These are phyloP conservation scores for Brachionus plicatilis DNA, from an alignment of 1,140 invertebrate species.

Conservation along the genomic window DNA sequence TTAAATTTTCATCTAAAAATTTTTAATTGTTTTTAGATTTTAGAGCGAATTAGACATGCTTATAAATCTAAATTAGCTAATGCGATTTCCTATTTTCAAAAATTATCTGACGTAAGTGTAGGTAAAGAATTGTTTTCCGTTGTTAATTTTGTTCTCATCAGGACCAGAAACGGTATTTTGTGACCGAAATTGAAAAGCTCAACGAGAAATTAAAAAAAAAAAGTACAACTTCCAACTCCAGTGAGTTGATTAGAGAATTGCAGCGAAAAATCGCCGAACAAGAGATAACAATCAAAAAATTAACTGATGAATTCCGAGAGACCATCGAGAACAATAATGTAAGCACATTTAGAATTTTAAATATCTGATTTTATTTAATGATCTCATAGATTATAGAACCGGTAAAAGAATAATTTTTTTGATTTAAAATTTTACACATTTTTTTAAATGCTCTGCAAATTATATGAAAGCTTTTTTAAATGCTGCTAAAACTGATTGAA, in stretches of 20 bases:
- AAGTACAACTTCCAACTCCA: constrained; percentile 45
- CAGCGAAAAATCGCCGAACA: constrained; percentile 43
- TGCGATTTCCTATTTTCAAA: constrained; percentile 27
- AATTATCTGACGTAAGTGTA: not conserved
- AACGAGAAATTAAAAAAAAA: constrained; percentile 46
- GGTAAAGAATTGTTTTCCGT: not conserved
- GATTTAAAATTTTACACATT: not conserved
- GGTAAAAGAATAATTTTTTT: not conserved
- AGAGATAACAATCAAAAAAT: constrained; percentile 46
- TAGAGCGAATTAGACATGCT: constrained; percentile 30
- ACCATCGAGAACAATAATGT: constrained; percentile 45
- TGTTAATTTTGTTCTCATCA: not conserved
- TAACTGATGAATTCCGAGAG: constrained; percentile 49
- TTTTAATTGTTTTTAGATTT: constrained; percentile 11
- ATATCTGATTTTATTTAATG: not conserved
- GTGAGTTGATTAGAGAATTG: constrained; percentile 46
- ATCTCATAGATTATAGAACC: not conserved
- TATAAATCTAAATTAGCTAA: constrained; percentile 37
- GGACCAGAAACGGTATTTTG: constrained; percentile 36
- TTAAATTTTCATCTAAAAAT: not conserved
- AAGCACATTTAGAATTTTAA: not conserved
- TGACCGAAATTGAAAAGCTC: constrained; percentile 49
- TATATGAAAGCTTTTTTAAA: not conserved
- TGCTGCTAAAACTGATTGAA: not conserved
- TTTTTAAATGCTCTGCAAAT: too few species aligned